These are phyloP conservation scores for Drosophila nigritarsus DNA, from an alignment of 2,888 invertebrate species.

Conservation along the genomic window DNA sequence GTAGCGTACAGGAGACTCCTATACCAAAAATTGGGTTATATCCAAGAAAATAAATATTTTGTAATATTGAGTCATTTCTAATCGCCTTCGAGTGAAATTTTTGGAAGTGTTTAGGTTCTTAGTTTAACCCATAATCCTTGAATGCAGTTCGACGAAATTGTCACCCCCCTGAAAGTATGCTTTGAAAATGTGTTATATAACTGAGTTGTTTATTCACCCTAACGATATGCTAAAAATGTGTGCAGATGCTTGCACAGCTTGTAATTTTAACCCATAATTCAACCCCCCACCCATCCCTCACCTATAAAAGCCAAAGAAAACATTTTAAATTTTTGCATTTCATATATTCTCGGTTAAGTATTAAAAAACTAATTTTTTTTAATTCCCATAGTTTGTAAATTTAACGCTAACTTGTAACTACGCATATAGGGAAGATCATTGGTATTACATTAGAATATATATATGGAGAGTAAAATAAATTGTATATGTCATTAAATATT, in stretches of 20 bases:
- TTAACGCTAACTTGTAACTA: slow-evolving; percentile 4
- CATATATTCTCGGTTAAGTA: neutral
- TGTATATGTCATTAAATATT: slow-evolving; percentile 13
- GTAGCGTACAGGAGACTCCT: too few species aligned
- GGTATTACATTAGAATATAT: slow-evolving; percentile 18
- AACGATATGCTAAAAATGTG: neutral
- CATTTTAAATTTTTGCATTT: neutral
- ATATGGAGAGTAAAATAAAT: slow-evolving; percentile 16
- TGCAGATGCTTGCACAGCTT: neutral
- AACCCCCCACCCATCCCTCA: neutral
- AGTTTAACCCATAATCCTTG: neutral
- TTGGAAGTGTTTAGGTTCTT: neutral
- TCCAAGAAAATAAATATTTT: neutral
- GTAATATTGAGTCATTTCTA: neutral
- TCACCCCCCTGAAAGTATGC: neutral
- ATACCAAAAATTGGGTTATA: neutral
- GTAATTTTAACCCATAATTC: neutral
- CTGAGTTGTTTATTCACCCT: too few species aligned
- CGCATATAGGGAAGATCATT: slow-evolving; percentile 16
- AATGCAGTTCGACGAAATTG: neutral
- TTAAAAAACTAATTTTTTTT: neutral
- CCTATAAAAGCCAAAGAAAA: neutral
- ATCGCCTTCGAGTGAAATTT: neutral
- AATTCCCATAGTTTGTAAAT: slow-evolving; percentile 10
- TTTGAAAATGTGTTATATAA: too few species aligned